Evolutionary conservation across 1,140 invertebrate genomes (phyloP).

Genomic region (Neotoxoptera formosana): DNA sequence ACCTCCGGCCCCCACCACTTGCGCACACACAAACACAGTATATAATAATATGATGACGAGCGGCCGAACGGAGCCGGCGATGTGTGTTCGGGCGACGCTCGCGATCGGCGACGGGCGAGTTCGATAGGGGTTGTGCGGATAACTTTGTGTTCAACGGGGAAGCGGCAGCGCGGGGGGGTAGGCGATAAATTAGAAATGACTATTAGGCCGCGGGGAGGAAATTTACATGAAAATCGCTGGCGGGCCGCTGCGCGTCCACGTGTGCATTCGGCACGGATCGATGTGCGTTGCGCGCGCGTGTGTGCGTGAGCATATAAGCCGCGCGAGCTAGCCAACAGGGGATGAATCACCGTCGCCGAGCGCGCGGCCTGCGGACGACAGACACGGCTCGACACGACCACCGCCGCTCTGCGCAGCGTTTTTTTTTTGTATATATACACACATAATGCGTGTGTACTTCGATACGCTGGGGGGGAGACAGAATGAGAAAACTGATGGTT

Average conservation of each 20-base stretch:
- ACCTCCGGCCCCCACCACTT: neutral
- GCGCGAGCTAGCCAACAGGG: constrained; percentile 42
- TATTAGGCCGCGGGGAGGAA: constrained; percentile 48
- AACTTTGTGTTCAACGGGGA: neutral
- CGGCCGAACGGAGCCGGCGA: neutral
- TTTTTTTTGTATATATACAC: neutral
- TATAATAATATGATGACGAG: neutral
- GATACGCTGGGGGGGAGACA: neutral
- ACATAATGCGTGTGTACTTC: neutral
- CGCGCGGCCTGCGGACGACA: constrained; percentile 19
- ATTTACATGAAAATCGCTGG: constrained; percentile 54
- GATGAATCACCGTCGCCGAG: constrained; percentile 50
- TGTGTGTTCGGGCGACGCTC: neutral
- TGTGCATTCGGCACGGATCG: constrained; percentile 32
- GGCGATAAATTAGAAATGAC: constrained; percentile 56
- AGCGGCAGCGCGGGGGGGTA: neutral
- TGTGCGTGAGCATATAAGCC: constrained; percentile 14
- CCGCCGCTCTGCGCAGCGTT: too few relatives aligned
- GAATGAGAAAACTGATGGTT: neutral
- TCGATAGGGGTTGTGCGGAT: neutral
- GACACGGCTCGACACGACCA: neutral
- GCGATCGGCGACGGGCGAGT: neutral
- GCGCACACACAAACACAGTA: neutral
- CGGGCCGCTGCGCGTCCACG: neutral
- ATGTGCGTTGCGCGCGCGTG: constrained; percentile 11